Evolutionary conservation across 2,888 invertebrate genomes (phyloP), one percentile per base, ranked within the genome.

Genomic region (Dolichomitus sp.): DNA sequence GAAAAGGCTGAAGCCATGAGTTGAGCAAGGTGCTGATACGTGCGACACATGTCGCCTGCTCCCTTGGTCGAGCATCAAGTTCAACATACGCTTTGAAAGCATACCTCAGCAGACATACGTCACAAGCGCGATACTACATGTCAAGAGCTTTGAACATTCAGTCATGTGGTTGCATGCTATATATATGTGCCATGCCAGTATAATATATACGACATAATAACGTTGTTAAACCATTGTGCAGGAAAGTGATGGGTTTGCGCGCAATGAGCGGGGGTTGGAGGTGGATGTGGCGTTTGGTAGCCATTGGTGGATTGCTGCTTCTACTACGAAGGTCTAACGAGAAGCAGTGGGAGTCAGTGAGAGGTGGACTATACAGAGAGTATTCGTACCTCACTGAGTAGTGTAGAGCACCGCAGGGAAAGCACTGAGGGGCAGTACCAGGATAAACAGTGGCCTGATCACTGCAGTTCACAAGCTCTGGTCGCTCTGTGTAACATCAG

Each of bases 141-240:
- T 54, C 69, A 42, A 54, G 69, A 37, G 63, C 27, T 74, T 74
- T 40, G 37, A 61, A 48, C 48, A 63, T 23, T 40, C 63, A 33
- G 59, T 37, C 17, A 9, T 50, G 37, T 37, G 19, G 9, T n/a
- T n/a, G 19, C 11, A 23, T 12, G 19, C 27, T 54, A 14, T 52
- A 30, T 48, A 33, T 27, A 30, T n/a, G n/a, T 7, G 9, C 3
- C 30, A 12, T 23, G 1, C 45, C 30, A 52, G 14, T 17, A 68
- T 66, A 17, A 37, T 70, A 54, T 65, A 30, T 54, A 52, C 50
- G 42, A 63, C 63, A 70, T 23, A 45, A 33, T 54, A 66, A 59
- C 30, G 59, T 23, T 65, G 65, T 66, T 79, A n/a, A 66, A 48
- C 48, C 59, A 73, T 73, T 72, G 72, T 66, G 19, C 48, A 78